Conservation (phyloP, 1,140 invertebrate species). For the Meloidogyne floridensis region DNA sequence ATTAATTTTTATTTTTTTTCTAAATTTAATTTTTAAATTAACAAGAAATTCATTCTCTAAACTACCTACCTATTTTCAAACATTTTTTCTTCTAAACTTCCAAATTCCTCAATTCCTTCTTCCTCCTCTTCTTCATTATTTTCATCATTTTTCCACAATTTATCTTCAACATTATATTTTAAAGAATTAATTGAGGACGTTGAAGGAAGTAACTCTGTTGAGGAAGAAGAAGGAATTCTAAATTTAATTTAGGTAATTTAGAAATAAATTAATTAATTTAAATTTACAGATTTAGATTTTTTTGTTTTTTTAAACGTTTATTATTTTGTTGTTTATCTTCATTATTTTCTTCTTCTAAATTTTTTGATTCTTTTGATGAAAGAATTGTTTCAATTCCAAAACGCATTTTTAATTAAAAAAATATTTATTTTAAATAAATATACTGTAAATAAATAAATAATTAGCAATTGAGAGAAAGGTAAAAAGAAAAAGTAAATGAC, state of each 20-base stretch:
- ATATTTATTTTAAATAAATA: too few relatives aligned
- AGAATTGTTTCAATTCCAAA: background rate
- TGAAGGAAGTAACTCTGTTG: too few relatives aligned
- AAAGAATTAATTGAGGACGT: too few relatives aligned
- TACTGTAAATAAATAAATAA: too few relatives aligned
- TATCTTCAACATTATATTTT: too few relatives aligned
- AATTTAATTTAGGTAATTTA: too few relatives aligned
- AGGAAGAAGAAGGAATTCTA: too few relatives aligned
- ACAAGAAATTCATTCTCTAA: background rate
- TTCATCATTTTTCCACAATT: background rate
- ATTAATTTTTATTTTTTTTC: background rate
- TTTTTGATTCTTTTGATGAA: background rate
- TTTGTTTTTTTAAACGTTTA: background rate
- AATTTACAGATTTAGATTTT: background rate
- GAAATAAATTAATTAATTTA: too few relatives aligned
- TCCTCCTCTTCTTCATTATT: background rate
- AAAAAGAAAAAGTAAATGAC: too few relatives aligned
- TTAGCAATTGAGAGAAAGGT: too few relatives aligned
- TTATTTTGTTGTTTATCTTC: background rate
- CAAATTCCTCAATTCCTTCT: background rate
- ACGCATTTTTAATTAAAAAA: background rate
- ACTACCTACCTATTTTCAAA: too few relatives aligned
- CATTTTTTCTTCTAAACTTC: background rate
- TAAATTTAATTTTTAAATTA: background rate
- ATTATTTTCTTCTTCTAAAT: background rate